These are phyloP conservation scores for Lycopodina hypogea DNA, from an alignment of 37 sponge, comb jelly and placozoan species.

Conservation along the genomic window DNA sequence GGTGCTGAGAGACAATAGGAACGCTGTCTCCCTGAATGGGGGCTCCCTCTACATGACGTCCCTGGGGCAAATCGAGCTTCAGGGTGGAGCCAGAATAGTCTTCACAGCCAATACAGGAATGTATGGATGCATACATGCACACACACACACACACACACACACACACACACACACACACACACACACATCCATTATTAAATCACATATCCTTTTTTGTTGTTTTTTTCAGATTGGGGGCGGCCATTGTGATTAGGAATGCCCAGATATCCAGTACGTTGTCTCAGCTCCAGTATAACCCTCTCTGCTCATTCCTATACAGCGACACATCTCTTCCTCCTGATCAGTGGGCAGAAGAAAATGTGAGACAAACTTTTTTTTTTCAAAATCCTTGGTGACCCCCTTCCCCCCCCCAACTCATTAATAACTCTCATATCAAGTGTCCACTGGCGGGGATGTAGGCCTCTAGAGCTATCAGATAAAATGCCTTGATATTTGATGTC, in stretches of 20 bases:
- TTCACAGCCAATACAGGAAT: slow-evolving; percentile 34
- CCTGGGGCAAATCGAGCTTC: slow-evolving; percentile 34
- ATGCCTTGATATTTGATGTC: too few relatives aligned
- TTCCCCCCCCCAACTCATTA: too few relatives aligned
- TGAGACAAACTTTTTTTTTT: neutral
- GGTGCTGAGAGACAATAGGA: slow-evolving; percentile 10
- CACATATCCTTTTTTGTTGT: neutral
- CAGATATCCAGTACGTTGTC: slow-evolving; percentile 2
- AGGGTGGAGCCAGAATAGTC: neutral
- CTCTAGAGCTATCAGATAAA: too few relatives aligned
- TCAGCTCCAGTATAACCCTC: slow-evolving; percentile 46
- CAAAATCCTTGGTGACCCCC: too few relatives aligned
- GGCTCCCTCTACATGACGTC: slow-evolving; percentile 46
- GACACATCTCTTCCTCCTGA: slow-evolving; percentile 30
- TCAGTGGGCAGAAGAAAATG: slow-evolving; percentile 37
- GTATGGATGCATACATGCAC: slow-evolving; percentile 1
- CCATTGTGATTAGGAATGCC: slow-evolving; percentile 32
- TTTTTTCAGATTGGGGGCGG: slow-evolving; percentile 57
- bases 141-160: neutral
- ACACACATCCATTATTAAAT: neutral
- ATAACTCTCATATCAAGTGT: too few relatives aligned
- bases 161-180: neutral
- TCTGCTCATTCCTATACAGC: slow-evolving; percentile 51
- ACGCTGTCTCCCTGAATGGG: neutral
- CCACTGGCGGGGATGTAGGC: too few relatives aligned